Base-by-base conservation (phyloP, 2,888 invertebrate species). In the Hedychridium roseum region DNA sequence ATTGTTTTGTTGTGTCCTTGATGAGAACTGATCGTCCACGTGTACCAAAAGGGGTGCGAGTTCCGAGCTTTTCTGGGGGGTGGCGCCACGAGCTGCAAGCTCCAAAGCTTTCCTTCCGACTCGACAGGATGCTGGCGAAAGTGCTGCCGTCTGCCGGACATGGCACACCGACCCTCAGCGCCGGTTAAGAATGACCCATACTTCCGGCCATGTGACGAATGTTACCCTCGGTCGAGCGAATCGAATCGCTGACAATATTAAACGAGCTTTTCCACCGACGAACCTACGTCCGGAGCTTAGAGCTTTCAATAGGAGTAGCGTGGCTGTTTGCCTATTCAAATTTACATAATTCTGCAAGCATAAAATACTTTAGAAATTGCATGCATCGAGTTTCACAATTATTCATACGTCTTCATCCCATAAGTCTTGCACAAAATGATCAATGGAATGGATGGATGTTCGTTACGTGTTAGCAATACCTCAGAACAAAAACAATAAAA, bases 211-310 rank as follows among this genome's bases (percentile, higher is more conserved):
- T 43, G 52, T 64, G 55, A 63, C 40, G 46, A 50, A 50, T 57
- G 61, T 71, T 72, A 72, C 69, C 71, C 51, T 51, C 71, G 40
- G 71, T 64, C 66, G 71, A 67, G 53, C 57, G 39, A 60, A 59
- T 60, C 58, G 45, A 43, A 23, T 23, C 23, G 23, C 32, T 27
- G 23, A 5, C 23, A 23, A 6, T 9, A 23, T 6, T 38, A 53
- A 49, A 47, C 35, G 20, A 50, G 48, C 17, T 14, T 26, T 17
- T 43, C 16, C 23, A 28, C 31, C 35, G 14, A 3, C 14, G 9
- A 3, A 3, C 12, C 23, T 23, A 6, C 5, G 5, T 23, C 23
- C 5, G 9, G 9, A 6, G 5, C 23, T 6, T 23, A 23, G 5
- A 9, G 5, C 9, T 23, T 23, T 23, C 23, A 9, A 23, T 9